Conservation (phyloP, 2,888 invertebrate species). For the Xanthia togata region DNA sequence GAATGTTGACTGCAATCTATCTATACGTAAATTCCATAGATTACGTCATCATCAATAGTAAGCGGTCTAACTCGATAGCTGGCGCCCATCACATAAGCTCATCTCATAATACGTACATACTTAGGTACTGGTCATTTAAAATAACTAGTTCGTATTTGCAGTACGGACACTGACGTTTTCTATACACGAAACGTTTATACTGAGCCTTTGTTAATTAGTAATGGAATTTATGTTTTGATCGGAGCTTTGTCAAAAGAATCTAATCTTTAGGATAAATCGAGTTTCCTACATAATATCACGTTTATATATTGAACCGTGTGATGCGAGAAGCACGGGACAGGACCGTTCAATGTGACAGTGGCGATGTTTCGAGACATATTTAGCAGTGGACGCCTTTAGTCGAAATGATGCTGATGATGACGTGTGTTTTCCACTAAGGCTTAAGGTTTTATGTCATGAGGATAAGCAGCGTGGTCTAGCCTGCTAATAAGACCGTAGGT, state of each 20-base stretch:
- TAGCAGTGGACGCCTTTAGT: not conserved
- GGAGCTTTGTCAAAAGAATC: not conserved
- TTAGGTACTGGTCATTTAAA: not conserved
- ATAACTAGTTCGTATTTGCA: conserved; percentile 6
- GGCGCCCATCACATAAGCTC: conserved; percentile 28
- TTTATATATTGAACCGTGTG: not conserved
- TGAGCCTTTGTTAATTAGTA: not conserved
- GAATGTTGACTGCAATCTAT: conserved; percentile 11
- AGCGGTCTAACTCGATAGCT: conserved; percentile 7
- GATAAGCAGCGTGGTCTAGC: not conserved
- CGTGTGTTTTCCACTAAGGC: not conserved
- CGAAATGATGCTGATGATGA: not conserved
- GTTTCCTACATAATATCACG: not conserved
- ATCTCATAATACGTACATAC: conserved; percentile 17
- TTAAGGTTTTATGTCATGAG: not conserved
- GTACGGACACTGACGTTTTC: conserved; percentile 3
- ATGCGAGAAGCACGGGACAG: not conserved
- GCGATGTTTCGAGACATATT: not conserved
- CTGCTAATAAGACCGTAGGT: not conserved
- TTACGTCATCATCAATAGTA: conserved; percentile 40
- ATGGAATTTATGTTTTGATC: not conserved
- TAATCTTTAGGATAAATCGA: not conserved
- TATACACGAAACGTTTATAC: not conserved
- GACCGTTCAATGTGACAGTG: not conserved
- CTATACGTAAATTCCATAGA: conserved; percentile 14